Conservation (phyloP, 2,113 vertebrate species). For the Pachyramphus minor region DNA sequence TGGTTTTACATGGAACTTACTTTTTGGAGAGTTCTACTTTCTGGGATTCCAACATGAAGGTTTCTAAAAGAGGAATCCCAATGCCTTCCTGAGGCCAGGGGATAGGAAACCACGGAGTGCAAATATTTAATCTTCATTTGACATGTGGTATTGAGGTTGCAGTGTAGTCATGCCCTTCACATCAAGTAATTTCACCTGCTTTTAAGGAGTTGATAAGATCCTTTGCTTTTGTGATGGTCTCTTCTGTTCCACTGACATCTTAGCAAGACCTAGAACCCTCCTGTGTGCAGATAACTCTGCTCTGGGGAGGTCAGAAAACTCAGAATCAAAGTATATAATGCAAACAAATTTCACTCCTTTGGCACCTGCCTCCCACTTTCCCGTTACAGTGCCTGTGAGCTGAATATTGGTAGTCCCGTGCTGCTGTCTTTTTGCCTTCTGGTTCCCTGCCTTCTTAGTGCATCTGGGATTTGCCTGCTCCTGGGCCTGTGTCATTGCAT, state of each 20-base stretch:
- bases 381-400: background rate
- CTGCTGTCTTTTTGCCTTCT: background rate
- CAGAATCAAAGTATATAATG: background rate
- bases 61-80: background rate
- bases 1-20: background rate
- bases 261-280: background rate
- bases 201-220: background rate
- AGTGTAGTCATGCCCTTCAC: background rate
- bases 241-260: background rate
- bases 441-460: background rate
- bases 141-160: background rate
- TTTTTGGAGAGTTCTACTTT: background rate
- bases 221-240: background rate
- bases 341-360: background rate
- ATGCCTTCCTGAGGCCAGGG: background rate
- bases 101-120: background rate
- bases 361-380: background rate
- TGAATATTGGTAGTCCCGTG: background rate
- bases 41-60: background rate
- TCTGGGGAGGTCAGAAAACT: background rate
- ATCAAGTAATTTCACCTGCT: background rate
- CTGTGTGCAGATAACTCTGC: background rate
- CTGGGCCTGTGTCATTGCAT: background rate
- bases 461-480: background rate
- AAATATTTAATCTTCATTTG: background rate